Percentiles rank a stretch among this genome's conserved stretches.
These are phyloP conservation scores for Chionoecetes opilio DNA, from an alignment of 1,140 invertebrate species.

Conservation along the genomic window DNA sequence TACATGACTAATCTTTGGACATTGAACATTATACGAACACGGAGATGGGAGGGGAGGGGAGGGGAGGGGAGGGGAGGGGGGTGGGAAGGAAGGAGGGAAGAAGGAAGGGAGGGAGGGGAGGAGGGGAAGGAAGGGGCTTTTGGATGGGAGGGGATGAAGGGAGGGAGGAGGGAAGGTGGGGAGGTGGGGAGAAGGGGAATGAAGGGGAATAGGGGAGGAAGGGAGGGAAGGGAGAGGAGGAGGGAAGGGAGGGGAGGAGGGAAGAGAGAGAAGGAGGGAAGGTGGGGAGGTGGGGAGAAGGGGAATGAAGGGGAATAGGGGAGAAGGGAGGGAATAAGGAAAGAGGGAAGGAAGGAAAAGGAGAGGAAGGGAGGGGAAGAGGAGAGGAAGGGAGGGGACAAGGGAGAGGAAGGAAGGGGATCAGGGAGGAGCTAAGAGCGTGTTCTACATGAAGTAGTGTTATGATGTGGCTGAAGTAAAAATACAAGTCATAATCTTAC, in stretches of 20 bases:
- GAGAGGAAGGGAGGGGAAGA: constrained; percentile 3
- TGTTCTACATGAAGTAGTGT: not conserved
- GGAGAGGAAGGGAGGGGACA: too few relatives aligned
- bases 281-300: too few relatives aligned
- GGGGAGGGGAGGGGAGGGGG: not conserved
- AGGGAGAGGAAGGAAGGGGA: not conserved
- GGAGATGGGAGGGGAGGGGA: not conserved
- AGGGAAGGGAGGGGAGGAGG: not conserved
- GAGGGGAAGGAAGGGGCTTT: not conserved
- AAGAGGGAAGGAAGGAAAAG: not conserved
- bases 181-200: too few relatives aligned
- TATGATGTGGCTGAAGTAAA: not conserved
- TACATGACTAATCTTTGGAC: too few relatives aligned
- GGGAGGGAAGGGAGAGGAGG: not conserved
- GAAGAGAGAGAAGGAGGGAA: not conserved
- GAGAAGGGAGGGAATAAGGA: too few relatives aligned
- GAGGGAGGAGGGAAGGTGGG: too few relatives aligned
- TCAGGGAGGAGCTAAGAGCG: not conserved
- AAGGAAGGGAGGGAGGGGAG: not conserved
- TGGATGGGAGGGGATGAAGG: not conserved
- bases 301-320: too few relatives aligned
- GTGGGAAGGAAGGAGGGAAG: not conserved
- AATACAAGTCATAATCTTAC: too few relatives aligned
- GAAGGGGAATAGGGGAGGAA: too few relatives aligned
- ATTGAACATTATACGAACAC: too few relatives aligned